A percentile compares a stretch with the other conserved stretches of the same genome.
Evolutionary conservation across 1,140 invertebrate genomes (phyloP).

Genomic region (Helicoverpa zea): DNA sequence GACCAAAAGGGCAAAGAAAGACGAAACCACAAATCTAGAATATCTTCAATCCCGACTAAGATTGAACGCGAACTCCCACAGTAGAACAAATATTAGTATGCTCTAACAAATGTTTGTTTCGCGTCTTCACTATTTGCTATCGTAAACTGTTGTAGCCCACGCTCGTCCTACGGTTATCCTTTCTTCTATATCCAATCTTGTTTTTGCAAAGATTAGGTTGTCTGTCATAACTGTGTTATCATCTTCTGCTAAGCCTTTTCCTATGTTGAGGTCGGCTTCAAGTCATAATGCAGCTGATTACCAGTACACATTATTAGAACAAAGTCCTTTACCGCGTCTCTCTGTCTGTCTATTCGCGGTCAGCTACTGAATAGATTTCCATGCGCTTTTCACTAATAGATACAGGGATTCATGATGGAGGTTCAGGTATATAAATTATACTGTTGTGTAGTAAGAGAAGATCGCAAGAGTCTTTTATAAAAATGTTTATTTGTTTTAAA

Average conservation of each 20-base stretch:
- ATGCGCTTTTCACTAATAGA: too few species aligned
- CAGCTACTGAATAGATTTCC: too few species aligned
- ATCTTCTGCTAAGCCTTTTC: too few species aligned
- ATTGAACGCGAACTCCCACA: conserved; percentile 4
- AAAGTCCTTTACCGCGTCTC: too few species aligned
- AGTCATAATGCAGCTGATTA: too few species aligned
- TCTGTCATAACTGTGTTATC: too few species aligned
- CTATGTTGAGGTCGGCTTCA: too few species aligned
- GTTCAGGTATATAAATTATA: too few species aligned
- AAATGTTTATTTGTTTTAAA: not conserved
- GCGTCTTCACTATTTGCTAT: conserved; percentile 8
- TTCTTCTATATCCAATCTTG: not conserved
- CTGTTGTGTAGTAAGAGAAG: not conserved
- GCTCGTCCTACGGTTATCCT: not conserved
- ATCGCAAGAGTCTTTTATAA: not conserved
- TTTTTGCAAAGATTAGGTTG: too few species aligned
- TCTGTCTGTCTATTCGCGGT: too few species aligned
- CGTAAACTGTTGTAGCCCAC: conserved; percentile 1
- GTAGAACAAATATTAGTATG: conserved; percentile 18
- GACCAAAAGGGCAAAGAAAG: not conserved
- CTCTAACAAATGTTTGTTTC: conserved; percentile 33
- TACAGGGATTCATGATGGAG: too few species aligned
- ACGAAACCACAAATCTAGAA: not conserved
- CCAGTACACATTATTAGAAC: too few species aligned
- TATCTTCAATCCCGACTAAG: not conserved